Evolutionary conservation across 2,113 vertebrate genomes (phyloP).

Genomic region (Neogale vison): DNA sequence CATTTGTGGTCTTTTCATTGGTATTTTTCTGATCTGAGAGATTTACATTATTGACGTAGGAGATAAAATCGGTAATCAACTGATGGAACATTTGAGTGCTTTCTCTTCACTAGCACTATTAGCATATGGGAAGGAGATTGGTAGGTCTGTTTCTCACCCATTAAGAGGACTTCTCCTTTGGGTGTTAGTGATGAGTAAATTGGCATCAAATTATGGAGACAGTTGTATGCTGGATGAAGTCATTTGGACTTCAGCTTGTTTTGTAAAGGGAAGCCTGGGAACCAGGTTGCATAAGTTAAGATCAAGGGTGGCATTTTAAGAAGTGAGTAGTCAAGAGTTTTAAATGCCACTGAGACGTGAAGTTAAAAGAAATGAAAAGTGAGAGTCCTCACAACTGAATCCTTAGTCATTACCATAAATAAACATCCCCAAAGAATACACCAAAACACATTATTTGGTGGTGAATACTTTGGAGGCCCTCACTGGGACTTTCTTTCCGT

Average conservation of each 20-base stretch:
- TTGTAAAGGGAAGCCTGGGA: background rate
- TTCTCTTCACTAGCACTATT: background rate
- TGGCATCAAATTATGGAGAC: background rate
- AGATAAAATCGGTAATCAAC: background rate
- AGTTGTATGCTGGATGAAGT: background rate
- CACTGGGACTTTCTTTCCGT: background rate
- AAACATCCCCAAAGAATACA: too few species aligned
- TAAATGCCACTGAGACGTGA: background rate
- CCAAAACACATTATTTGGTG: background rate
- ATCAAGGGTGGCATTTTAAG: background rate
- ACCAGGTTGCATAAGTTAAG: background rate
- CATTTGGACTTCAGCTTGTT: background rate
- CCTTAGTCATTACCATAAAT: background rate
- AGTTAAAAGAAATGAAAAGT: background rate
- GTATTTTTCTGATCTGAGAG: background rate
- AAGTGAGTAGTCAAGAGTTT: background rate
- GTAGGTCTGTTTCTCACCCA: background rate
- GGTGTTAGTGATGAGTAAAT: background rate
- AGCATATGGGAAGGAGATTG: too few species aligned
- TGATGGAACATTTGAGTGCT: background rate
- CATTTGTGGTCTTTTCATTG: background rate
- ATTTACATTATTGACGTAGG: background rate
- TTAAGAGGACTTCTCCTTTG: background rate
- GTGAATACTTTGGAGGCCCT: background rate
- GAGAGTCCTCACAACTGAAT: background rate